Percentiles rank a stretch among this genome's conserved stretches.
Evolutionary conservation across 2,113 vertebrate genomes (phyloP).

Genomic region (Mustela nigripes): DNA sequence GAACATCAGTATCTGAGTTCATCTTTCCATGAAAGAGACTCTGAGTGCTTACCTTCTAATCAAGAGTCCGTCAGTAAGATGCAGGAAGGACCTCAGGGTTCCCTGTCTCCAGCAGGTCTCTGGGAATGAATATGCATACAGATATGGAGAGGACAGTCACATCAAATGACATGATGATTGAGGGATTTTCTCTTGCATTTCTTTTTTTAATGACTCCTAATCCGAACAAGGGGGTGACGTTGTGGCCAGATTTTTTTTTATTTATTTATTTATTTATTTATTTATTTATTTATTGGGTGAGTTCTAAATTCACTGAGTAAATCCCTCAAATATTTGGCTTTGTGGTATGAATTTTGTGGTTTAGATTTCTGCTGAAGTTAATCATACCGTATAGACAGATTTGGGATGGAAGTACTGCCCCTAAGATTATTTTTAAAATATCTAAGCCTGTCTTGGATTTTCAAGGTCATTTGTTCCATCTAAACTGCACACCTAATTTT

Average conservation of each 20-base stretch:
- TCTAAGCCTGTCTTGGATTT: background rate
- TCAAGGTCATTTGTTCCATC: background rate
- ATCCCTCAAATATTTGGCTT: conserved; percentile 1
- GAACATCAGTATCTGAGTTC: background rate
- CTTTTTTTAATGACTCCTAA: background rate
- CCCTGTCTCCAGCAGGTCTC: background rate
- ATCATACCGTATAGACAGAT: background rate
- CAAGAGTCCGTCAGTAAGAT: background rate
- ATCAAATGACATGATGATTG: background rate
- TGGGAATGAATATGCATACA: background rate
- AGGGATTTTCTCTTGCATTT: background rate
- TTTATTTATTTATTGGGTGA: background rate
- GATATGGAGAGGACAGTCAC: background rate
- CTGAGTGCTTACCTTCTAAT: background rate
- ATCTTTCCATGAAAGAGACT: background rate
- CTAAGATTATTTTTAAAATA: conserved; percentile 21
- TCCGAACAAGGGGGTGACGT: background rate
- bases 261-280: no score
- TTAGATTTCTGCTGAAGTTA: background rate
- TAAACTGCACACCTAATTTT: background rate
- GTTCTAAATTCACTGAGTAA: conserved; percentile 28
- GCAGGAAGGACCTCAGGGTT: background rate
- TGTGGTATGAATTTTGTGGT: conserved; percentile 14
- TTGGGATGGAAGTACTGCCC: background rate
- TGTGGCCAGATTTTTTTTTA: background rate